phyloP scores from a whole-genome alignment of 1,140 invertebrate species.

The Eumeta japonica region DNA sequence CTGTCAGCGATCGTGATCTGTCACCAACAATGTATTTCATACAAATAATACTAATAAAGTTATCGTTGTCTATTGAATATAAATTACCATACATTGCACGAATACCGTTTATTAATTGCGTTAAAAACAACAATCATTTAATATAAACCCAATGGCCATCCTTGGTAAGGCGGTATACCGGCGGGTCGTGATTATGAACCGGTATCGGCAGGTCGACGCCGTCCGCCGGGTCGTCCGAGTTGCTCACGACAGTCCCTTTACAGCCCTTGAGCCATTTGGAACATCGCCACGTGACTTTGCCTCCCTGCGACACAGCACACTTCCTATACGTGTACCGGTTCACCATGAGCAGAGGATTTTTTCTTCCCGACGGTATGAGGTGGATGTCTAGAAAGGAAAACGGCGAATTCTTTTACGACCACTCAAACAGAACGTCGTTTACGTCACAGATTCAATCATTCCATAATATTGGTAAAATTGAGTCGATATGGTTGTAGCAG shows the following conservation, averaged over 20 bases:
- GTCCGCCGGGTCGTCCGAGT: constrained; percentile 7
- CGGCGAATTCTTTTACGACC: no score
- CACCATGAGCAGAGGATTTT: constrained; percentile 21
- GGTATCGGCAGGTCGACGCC: constrained; percentile 1
- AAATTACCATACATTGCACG: no score
- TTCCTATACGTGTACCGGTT: constrained; percentile 22
- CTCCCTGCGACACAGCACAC: constrained; percentile 12
- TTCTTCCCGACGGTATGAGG: constrained; percentile 16
- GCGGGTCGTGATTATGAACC: constrained; percentile 7
- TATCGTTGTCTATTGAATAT: no score
- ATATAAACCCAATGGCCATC: constrained; percentile 8
- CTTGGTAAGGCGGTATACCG: not conserved
- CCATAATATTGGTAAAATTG: no score
- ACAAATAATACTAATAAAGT: no score
- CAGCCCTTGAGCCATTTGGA: constrained; percentile 18
- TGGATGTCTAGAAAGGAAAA: constrained; percentile 16
- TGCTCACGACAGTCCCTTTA: constrained; percentile 18
- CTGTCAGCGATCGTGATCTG: no score
- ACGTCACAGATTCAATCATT: no score
- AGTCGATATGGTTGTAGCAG: no score
- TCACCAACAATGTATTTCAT: no score
- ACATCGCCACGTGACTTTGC: constrained; percentile 22
- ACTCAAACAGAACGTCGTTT: no score
- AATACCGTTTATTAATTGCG: no score
- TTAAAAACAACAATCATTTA: no score